Percentiles rank a stretch among this genome's conserved stretches.
Evolutionary conservation across 2,888 invertebrate species (phyloP).

Genomic region (Ectropis crepuscularia): DNA sequence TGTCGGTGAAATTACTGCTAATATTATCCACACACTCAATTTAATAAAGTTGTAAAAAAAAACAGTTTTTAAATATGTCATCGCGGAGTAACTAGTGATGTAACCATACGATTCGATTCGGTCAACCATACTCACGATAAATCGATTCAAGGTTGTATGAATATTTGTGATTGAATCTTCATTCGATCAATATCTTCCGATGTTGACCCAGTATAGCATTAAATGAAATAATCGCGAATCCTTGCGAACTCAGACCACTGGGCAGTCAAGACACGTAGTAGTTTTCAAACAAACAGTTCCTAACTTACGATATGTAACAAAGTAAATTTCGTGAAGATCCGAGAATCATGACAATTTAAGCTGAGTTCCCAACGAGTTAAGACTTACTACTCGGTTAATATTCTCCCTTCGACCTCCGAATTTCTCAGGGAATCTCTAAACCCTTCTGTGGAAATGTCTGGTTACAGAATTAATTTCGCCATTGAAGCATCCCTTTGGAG

Average conservation of each 20-base stretch:
- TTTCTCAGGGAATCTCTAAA: slow-evolving; percentile 14
- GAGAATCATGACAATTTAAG: slow-evolving; percentile 23
- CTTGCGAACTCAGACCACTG: background rate
- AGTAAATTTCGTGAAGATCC: slow-evolving; percentile 16
- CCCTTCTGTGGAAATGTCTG: slow-evolving; percentile 26
- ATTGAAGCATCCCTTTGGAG: slow-evolving; percentile 14
- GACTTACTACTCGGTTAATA: slow-evolving; percentile 24
- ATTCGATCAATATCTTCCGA: no score
- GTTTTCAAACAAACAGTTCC: background rate
- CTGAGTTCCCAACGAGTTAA: slow-evolving; percentile 23
- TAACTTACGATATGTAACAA: slow-evolving; percentile 4
- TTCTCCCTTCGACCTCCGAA: slow-evolving; percentile 20
- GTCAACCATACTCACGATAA: no score
- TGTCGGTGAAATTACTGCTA: no score
- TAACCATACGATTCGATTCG: no score
- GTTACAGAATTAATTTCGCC: slow-evolving; percentile 24
- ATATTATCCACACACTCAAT: no score
- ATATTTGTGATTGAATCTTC: no score
- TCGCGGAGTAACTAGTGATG: no score
- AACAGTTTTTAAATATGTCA: no score
- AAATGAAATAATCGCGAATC: no score
- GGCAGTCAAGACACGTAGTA: slow-evolving; percentile 3
- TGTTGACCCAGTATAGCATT: no score
- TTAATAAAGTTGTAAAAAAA: no score
- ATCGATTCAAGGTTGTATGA: no score